Evolutionary conservation across 2,113 vertebrate species (phyloP).

Genomic region (Plestiodon gilberti): DNA sequence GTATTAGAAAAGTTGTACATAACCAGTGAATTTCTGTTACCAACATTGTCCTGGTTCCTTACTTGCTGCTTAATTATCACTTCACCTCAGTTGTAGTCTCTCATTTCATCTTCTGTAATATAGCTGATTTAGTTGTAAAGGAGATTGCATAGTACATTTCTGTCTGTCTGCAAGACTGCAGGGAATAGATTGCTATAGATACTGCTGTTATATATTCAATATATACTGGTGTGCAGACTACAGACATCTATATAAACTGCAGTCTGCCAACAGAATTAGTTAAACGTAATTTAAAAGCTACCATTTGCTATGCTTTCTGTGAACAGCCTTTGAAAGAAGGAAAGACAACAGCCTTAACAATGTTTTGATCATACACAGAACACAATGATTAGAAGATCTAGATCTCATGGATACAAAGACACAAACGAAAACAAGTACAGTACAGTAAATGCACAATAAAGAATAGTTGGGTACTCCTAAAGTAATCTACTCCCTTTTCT

Average conservation of each 20-base stretch:
- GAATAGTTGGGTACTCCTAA: conserved; percentile 13
- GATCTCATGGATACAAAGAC: neutral
- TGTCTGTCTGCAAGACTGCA: conserved; percentile 32
- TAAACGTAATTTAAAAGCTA: conserved; percentile 50
- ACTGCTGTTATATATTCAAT: conserved; percentile 11
- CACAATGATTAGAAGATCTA: neutral
- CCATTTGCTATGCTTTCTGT: conserved; percentile 26
- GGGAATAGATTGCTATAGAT: conserved; percentile 35
- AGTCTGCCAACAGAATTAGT: conserved; percentile 36
- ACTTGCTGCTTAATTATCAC: conserved; percentile 13
- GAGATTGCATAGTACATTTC: conserved; percentile 25
- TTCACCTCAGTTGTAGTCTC: conserved; percentile 36
- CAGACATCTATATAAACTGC: conserved; percentile 25
- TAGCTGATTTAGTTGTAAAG: conserved; percentile 44
- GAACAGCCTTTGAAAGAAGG: conserved; percentile 42
- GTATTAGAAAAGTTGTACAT: neutral
- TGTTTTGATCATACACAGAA: conserved; percentile 20
- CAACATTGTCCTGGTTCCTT: neutral
- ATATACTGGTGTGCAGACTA: conserved; percentile 32
- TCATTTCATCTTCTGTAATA: conserved; percentile 52
- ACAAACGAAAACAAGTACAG: neutral
- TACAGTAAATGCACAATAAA: neutral
- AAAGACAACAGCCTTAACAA: neutral
- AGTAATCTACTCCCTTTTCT: neutral
- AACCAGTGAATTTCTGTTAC: neutral